phyloP scores from a whole-genome alignment of 2,888 invertebrate genomes.

The Cinara cedri region DNA sequence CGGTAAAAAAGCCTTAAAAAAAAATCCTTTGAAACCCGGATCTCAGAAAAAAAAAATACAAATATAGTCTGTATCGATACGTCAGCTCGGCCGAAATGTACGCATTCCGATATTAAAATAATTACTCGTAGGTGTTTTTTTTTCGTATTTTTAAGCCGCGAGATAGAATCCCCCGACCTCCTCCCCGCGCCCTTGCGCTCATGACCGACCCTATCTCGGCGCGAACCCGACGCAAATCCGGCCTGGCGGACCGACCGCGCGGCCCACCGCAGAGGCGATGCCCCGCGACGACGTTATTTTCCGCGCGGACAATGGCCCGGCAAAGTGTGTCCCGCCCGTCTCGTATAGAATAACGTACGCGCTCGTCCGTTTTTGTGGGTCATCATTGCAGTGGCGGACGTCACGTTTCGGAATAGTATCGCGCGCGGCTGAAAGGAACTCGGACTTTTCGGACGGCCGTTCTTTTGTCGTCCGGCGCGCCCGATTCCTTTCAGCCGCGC shows the following conservation, averaged over 20 bases:
- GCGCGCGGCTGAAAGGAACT: not conserved
- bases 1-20: too few relatives aligned
- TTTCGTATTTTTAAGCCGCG: too few relatives aligned
- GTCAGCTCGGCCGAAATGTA: too few relatives aligned
- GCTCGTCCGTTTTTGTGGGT: constrained; percentile 23
- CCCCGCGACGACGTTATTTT: not conserved
- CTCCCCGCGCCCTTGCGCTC: too few relatives aligned
- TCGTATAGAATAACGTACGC: not conserved
- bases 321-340: constrained; percentile 9
- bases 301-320: constrained; percentile 30
- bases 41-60: too few relatives aligned
- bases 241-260: not conserved
- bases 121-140: too few relatives aligned
- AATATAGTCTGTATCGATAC: too few relatives aligned
- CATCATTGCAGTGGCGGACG: constrained; percentile 51
- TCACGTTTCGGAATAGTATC: constrained; percentile 47
- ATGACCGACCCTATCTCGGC: too few relatives aligned
- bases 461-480: constrained; percentile 26
- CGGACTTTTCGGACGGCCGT: constrained; percentile 43
- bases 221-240: too few relatives aligned
- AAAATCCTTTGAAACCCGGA: too few relatives aligned
- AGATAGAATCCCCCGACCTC: too few relatives aligned
- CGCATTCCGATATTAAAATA: too few relatives aligned
- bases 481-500: constrained; percentile 17
- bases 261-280: not conserved